Evolutionary conservation across 2,888 invertebrate species (phyloP).

Genomic region (Lutraria lutraria): DNA sequence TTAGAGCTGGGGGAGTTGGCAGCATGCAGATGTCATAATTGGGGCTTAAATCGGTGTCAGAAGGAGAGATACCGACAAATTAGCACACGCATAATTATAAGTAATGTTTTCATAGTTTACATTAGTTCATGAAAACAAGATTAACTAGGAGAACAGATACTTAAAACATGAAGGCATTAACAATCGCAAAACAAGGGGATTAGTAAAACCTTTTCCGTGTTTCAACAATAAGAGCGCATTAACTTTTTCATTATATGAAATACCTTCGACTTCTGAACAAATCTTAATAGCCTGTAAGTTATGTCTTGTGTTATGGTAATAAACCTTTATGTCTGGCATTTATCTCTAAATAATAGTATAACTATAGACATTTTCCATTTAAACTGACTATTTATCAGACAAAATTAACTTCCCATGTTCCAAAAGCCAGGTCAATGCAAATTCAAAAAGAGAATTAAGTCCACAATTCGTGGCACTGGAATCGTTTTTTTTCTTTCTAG

Average conservation of each 20-base stretch:
- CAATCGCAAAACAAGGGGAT: background rate
- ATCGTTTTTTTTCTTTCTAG: background rate
- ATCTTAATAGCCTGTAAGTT: background rate
- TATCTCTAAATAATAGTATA: conserved; percentile 7
- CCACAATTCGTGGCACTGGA: background rate
- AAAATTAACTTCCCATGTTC: background rate
- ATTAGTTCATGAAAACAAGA: too few species aligned
- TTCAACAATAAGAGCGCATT: background rate
- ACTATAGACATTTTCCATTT: conserved; percentile 9
- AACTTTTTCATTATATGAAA: background rate
- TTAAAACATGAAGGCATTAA: too few species aligned
- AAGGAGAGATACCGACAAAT: too few species aligned
- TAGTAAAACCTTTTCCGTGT: background rate
- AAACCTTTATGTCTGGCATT: background rate
- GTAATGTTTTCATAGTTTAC: too few species aligned
- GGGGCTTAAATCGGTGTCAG: too few species aligned
- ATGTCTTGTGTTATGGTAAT: background rate
- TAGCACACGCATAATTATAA: too few species aligned
- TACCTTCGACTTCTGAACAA: background rate
- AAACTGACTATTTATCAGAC: background rate
- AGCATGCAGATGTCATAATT: too few species aligned
- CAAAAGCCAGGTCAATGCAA: background rate
- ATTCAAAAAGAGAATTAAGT: background rate
- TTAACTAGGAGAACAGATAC: too few species aligned
- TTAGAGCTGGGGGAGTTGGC: too few species aligned